Base-by-base conservation (phyloP, 92 coral and sea anemone genomes). In the Zoanthus sansibaricus region DNA sequence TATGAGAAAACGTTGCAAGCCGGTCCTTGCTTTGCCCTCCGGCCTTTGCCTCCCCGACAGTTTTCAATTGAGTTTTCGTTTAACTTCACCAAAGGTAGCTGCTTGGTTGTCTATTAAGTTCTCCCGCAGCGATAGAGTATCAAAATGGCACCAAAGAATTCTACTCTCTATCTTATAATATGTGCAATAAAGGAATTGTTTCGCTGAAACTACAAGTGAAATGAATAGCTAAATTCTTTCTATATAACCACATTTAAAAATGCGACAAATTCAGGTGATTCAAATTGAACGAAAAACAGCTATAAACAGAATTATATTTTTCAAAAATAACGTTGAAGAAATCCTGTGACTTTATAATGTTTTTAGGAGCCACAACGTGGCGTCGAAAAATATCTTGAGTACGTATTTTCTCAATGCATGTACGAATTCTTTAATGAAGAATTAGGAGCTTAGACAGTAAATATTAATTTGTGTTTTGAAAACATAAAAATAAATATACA, bases 61-160 rank as follows among this genome's bases (percentile, higher is more conserved):
- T 78, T 31, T 8, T 7, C 54, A 78, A 66, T 80, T 66, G 7
- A 49, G 66, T 80, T 80, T 80, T 80, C 75, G 75, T 30, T 64
- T 51, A 47, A 66, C 52, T 80, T 67, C 75, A 42, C 56, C 64
- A 80, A 67, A 55, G 66, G 52, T 12, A 80, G 32, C 10, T 64
- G 59, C 46, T 45, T 45, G 84, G 42, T 66, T 64, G 30, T 49
- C 55, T 64, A 21, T 51, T 46, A 45, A 42, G 30, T 21, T 30
- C 31, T 80, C 85, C 85, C 75, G 85, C 85, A 62, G 75, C 20
- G 85, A 80, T 17, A 56, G 10, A 66, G 84, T 80, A 80, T 64
- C 74, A 80, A 80, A 67, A 68, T 47, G 14, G 44, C 85, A 7
- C 85, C 44, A 46, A 67, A 64, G 85, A 61, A 52, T 47, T 45